Conservation (phyloP, 2,888 invertebrate genomes). For the Phoenoteleia sp. region DNA sequence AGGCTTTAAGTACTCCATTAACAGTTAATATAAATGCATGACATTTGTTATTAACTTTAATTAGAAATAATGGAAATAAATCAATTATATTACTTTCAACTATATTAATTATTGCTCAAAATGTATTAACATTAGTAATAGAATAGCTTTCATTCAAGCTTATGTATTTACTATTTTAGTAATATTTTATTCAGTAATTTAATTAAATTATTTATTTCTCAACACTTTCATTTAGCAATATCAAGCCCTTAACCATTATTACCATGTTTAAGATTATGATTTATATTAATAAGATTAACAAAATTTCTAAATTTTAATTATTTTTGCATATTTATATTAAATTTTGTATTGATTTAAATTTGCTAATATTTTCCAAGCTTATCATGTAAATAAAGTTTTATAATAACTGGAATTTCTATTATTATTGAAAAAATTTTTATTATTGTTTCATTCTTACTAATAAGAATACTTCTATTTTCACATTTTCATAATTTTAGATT, state of each 20-base stretch:
- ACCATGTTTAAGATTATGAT: slow-evolving; percentile 88
- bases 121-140: slow-evolving; percentile 88
- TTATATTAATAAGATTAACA: slow-evolving; percentile 79
- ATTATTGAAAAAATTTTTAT: slow-evolving; percentile 68
- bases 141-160: slow-evolving; percentile 90
- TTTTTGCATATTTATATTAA: slow-evolving; percentile 90
- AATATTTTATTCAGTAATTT: slow-evolving; percentile 90
- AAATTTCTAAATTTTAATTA: slow-evolving; percentile 87
- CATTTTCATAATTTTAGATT: neutral
- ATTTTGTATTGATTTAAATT: slow-evolving; percentile 87
- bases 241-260: slow-evolving; percentile 89
- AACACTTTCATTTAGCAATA: slow-evolving; percentile 89
- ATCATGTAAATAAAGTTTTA: no score
- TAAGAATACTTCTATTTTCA: neutral
- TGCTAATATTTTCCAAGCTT: no score
- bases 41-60: slow-evolving; percentile 89
- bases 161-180: slow-evolving; percentile 90
- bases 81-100: no score
- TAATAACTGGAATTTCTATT: no score
- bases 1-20: slow-evolving; percentile 90
- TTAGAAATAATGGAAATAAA: slow-evolving; percentile 86
- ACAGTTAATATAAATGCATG: slow-evolving; percentile 93
- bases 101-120: slow-evolving; percentile 82
- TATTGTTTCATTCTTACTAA: no score
- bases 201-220: no score